Evolutionary conservation across 1,140 invertebrate genomes (phyloP).

Genomic region (Antheraea pernyi): DNA sequence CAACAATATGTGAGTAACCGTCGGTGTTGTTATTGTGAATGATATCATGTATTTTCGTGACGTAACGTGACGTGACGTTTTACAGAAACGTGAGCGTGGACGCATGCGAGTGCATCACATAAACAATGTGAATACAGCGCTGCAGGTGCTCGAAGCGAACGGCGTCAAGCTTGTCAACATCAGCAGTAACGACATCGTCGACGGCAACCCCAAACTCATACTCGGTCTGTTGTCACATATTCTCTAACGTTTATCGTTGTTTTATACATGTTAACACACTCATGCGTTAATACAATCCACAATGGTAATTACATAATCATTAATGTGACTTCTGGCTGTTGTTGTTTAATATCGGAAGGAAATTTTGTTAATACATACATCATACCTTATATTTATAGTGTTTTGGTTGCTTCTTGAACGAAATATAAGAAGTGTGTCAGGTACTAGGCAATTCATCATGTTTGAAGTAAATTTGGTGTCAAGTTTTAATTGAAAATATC

Average conservation of each 20-base stretch:
- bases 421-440: too few species aligned
- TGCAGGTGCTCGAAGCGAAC: slow-evolving; percentile 90
- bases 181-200: slow-evolving; percentile 94
- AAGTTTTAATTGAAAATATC: too few species aligned
- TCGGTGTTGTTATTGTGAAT: not conserved
- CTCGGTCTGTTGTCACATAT: slow-evolving; percentile 75
- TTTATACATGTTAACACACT: not conserved
- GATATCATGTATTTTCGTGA: not conserved
- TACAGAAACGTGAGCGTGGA: slow-evolving; percentile 93
- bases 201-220: slow-evolving; percentile 92
- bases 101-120: slow-evolving; percentile 94
- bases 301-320: too few species aligned
- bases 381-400: too few species aligned
- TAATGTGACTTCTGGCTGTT: too few species aligned
- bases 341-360: too few species aligned
- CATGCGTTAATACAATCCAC: not conserved
- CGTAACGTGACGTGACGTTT: slow-evolving; percentile 35
- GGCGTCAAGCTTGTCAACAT: slow-evolving; percentile 95
- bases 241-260: too few species aligned
- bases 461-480: too few species aligned
- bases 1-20: slow-evolving; percentile 87
- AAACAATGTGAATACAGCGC: slow-evolving; percentile 93
- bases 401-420: too few species aligned
- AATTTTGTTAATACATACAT: too few species aligned
- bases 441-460: too few species aligned